Evolutionary conservation across 2,797 vertebrate species (phyloP).

Genomic region (Chelmon rostratus): DNA sequence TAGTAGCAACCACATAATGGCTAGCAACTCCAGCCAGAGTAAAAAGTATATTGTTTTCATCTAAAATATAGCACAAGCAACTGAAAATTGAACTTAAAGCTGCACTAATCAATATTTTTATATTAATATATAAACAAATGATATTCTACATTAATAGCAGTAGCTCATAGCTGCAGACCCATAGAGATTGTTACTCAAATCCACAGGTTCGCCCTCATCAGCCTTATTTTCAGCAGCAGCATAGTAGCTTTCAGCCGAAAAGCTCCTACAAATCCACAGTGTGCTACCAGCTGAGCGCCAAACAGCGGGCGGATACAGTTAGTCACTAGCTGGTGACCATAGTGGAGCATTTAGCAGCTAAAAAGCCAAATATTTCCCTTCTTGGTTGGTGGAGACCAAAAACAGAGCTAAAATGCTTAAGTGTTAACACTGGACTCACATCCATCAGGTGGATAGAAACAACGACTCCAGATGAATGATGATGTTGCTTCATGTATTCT

Average conservation of each 20-base stretch:
- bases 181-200: too few species aligned
- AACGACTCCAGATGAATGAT: neutral
- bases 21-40: neutral
- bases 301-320: neutral
- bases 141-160: too few species aligned
- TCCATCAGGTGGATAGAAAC: neutral
- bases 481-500: neutral
- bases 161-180: too few species aligned
- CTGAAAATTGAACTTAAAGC: too few species aligned
- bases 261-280: neutral
- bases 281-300: too few species aligned
- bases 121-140: too few species aligned
- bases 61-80: too few species aligned
- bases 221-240: neutral
- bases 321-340: neutral
- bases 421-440: too few species aligned
- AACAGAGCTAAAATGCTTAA: neutral
- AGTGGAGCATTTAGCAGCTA: neutral
- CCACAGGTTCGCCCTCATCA: neutral
- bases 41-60: too few species aligned
- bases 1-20: neutral
- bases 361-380: neutral
- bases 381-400: neutral
- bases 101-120: too few species aligned
- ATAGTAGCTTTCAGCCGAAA: neutral